Base-by-base conservation (phyloP, 2,113 vertebrate genomes). In the Leucoraja erinaceus region DNA sequence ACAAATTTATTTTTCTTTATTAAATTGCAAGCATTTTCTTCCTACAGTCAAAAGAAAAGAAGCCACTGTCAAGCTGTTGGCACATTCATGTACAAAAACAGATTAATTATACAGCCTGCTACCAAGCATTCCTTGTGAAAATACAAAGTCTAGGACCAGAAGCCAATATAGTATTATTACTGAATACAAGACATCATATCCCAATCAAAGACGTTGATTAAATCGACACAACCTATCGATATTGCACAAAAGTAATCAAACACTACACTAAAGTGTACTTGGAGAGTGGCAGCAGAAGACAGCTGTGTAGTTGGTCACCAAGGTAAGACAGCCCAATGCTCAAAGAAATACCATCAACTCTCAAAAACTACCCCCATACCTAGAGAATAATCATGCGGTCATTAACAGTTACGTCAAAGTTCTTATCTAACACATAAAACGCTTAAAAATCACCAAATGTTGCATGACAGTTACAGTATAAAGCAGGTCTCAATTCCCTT, bases 21-120 rank as follows among this genome's bases (percentile, higher is more conserved):
- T 98, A 98, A 88, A 96, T 98, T 96, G 98, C 98, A 99, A 99
- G 99, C 99, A 99, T 97, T 98, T 98, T 97, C 96, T 98, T 98
- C 96, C 97, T 98, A 99, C 98, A 98, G 97, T 98, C 98, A 97
- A 97, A 98, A 77, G 70, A 72, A 86, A 98, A 96, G 98, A 98
- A 97, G 98, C 98, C 98, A 99, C 97, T 98, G 97, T 98, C 97
- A 98, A 98, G 98, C 98, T 98, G 97, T 98, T 98, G 98, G 98
- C 98, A 99, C 98, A 98, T 98, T 97, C 98, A 99, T 98, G 96
- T 99, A 99, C 98, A 99, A 98, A 91, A 99, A 99, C 98, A 98
- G 96, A 98, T 97, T 97, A 95, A 97, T 97, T 96, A 95, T 97
- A 98, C 97, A 98, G 98, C 97, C 97, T 97, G 97, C 97, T 98